A percentile compares a stretch with the other conserved stretches of the same genome.
phyloP scores from a whole-genome alignment of 2,888 invertebrate species.

The Julus scanicus region DNA sequence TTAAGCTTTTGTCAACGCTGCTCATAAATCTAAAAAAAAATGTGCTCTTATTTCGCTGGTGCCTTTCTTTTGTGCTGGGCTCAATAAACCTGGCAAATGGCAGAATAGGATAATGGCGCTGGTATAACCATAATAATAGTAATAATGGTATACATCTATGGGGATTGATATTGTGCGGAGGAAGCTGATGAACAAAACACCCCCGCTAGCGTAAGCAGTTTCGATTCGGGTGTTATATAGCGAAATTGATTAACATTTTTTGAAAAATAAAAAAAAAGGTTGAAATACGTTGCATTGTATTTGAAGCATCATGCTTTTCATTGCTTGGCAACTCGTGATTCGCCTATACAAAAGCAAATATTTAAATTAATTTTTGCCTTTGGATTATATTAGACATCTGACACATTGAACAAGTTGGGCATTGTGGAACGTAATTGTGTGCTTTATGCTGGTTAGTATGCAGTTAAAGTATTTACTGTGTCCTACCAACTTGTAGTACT shows the following conservation, averaged over 20 bases:
- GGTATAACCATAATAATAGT: conserved; percentile 19
- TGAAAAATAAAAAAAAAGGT: neutral
- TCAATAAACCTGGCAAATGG: conserved; percentile 19
- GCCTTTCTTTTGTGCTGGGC: conserved; percentile 1
- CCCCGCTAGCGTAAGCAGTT: neutral
- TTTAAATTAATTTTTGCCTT: neutral
- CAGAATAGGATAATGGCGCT: conserved; percentile 19
- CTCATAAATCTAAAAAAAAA: neutral
- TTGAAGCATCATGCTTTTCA: neutral
- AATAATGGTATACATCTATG: conserved; percentile 1
- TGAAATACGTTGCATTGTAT: conserved; percentile 1
- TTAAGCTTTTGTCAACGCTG: conserved; percentile 19
- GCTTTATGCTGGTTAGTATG: too few species aligned
- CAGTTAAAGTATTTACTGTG: neutral
- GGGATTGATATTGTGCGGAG: neutral
- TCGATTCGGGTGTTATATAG: neutral
- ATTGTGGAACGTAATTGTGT: neutral
- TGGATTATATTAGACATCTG: neutral
- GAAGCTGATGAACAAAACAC: conserved; percentile 9
- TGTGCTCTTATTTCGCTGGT: neutral
- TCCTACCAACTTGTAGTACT: neutral
- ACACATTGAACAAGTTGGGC: neutral
- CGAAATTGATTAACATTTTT: conserved; percentile 16
- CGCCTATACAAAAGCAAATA: conserved; percentile 19
- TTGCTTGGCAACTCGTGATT: neutral